phyloP scores from a whole-genome alignment of 2,113 vertebrate species.

The Sus scrofa region T2T-Sscrofa CM000826.6:135328501-135329000 shows the following conservation, averaged over 20 bases:
- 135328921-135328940: slow-evolving; percentile 91
- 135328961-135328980: slow-evolving; percentile 92
- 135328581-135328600: neutral
- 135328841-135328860: neutral
- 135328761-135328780: neutral
- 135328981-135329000: slow-evolving; percentile 93
- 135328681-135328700: neutral
- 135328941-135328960: slow-evolving; percentile 95
- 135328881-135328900: neutral
- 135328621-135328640: neutral
- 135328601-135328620: neutral
- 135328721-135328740: neutral
- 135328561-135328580: neutral
- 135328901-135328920: neutral
- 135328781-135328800: neutral
- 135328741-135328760: no score
- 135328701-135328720: neutral
- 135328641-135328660: neutral
- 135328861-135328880: neutral
- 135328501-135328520: neutral
- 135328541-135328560: neutral
- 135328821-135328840: fast-evolving
- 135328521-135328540: neutral
- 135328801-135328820: fast-evolving
- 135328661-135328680: no score